These are phyloP conservation scores for Globodera ellingtonae DNA, from an alignment of 1,140 invertebrate genomes.

Conservation along the genomic window DNA sequence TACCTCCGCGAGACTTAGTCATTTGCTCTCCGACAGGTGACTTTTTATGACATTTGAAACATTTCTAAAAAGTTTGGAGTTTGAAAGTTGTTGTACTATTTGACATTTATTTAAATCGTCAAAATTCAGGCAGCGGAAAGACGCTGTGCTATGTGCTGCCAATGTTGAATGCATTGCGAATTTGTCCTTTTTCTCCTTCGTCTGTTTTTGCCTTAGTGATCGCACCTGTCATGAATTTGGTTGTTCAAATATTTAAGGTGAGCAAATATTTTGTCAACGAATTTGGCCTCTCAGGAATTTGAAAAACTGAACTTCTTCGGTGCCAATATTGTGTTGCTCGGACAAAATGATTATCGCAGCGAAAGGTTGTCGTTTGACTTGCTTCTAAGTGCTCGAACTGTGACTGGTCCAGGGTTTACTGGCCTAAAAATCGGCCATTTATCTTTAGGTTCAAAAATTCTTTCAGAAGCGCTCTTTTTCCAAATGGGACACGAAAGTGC, in stretches of 20 bases:
- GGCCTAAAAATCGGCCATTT: not conserved
- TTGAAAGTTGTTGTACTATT: not conserved
- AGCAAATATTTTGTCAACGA: constrained; percentile 13
- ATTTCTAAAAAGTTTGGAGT: not conserved
- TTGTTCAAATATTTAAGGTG: constrained; percentile 48
- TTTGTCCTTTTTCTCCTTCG: constrained; percentile 18
- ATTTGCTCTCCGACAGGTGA: constrained; percentile 46
- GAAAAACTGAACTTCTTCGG: constrained; percentile 36
- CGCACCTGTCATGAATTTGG: constrained; percentile 39
- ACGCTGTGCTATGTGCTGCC: constrained; percentile 50
- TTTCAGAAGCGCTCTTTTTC: constrained; percentile 27
- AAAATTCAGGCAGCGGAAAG: constrained; percentile 46
- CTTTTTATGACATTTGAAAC: not conserved
- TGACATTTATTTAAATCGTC: not conserved
- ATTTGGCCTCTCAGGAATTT: constrained; percentile 42
- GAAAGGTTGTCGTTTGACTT: constrained; percentile 25
- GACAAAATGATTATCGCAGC: constrained; percentile 29
- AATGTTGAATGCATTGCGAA: constrained; percentile 41
- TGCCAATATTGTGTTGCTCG: constrained; percentile 41
- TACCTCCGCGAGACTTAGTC: constrained; percentile 51
- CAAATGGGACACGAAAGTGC: constrained; percentile 23
- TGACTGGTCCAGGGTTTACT: no score
- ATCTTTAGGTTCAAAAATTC: not conserved
- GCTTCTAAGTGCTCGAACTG: no score
- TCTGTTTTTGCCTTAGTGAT: constrained; percentile 48